Evolutionary conservation across 2,888 invertebrate species (phyloP), one percentile per base, ranked within the genome.

Genomic region (Volucella bombylans): DNA sequence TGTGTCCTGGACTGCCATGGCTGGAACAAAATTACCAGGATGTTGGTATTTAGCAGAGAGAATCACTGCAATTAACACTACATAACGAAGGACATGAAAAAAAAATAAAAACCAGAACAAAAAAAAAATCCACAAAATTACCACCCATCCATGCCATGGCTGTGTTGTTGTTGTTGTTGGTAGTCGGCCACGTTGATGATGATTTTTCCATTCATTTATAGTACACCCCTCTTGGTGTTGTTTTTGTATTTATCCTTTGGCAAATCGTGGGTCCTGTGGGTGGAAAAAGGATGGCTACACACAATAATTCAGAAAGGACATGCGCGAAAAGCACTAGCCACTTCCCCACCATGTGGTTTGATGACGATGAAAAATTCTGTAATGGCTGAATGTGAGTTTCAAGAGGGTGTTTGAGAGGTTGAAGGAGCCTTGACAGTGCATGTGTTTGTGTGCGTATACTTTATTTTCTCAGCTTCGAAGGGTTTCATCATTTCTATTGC

Each of bases 41-140:
- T 85, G 85, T 85, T 85, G 85, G 85, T 85, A 85, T 85, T 85
- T 85, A 85, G 85, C 85, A 85, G 85, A 85, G 85, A 85, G 85
- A 85, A 85, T 85, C 85, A 85, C 85, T 85, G 85, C 85, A 85
- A 85, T 85, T 85, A 85, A 85, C 85, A 85, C 85, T 85, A 85
- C 85, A 85, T 85, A 85, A 85, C 85, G 85, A 85, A 85, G 81
- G 72, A 81, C 50, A 57, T 12, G 55, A 55, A 67, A 76, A 67
- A 52, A 45, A 68, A 41, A 15, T n/a, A 41, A 68, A 61, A 57
- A 39, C n/a, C n/a, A n/a, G 31, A 38, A 12, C n/a, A 18, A 47
- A 64, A 68, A 39, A 68, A 47, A 72, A 69, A 43, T 67, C 61
- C 61, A 68, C 62, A 76, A 67, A 81, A 67, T 59, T 65, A 31